Percentiles rank a stretch among this genome's conserved stretches.
Evolutionary conservation across 2,888 invertebrate genomes (phyloP).

Genomic region (Parnassius orleans): DNA sequence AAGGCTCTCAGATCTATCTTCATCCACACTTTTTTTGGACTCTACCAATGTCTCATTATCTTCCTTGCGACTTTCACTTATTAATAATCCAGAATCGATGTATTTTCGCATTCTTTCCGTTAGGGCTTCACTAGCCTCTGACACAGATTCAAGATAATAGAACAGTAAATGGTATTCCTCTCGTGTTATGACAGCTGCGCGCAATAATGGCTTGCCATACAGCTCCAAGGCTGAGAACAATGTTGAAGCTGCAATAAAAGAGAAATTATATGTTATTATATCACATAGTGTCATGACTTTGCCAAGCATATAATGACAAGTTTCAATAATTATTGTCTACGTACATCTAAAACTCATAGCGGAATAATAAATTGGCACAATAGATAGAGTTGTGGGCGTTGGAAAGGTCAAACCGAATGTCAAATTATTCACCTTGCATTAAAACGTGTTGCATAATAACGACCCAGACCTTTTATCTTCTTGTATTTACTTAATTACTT

Average conservation of each 20-base stretch:
- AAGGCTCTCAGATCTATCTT: slow-evolving; percentile 64
- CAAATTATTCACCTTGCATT: slow-evolving; percentile 60
- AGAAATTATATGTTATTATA: slow-evolving; percentile 38
- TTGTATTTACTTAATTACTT: slow-evolving; percentile 32
- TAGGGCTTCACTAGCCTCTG: slow-evolving; percentile 71
- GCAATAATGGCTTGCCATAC: slow-evolving; percentile 82
- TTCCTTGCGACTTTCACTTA: slow-evolving; percentile 46
- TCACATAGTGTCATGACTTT: slow-evolving; percentile 23
- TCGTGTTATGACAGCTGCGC: slow-evolving; percentile 73
- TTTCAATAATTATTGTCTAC: slow-evolving; percentile 22
- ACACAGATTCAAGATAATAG: slow-evolving; percentile 75
- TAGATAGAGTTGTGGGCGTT: slow-evolving; percentile 47
- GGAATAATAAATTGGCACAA: slow-evolving; percentile 28
- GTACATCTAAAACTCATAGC: slow-evolving; percentile 16
- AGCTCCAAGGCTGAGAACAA: slow-evolving; percentile 83
- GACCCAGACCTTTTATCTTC: slow-evolving; percentile 54
- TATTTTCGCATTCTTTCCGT: slow-evolving; percentile 75
- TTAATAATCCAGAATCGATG: slow-evolving; percentile 73
- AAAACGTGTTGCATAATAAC: slow-evolving; percentile 50
- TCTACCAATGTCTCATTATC: slow-evolving; percentile 43
- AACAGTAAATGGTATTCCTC: slow-evolving; percentile 79
- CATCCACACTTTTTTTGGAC: slow-evolving; percentile 42
- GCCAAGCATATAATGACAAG: slow-evolving; percentile 20
- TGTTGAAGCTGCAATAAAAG: slow-evolving; percentile 72
- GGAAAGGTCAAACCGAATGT: slow-evolving; percentile 50